Conservation (phyloP, 1,140 invertebrate genomes). For the Anagrus nilaparvatae region DNA sequence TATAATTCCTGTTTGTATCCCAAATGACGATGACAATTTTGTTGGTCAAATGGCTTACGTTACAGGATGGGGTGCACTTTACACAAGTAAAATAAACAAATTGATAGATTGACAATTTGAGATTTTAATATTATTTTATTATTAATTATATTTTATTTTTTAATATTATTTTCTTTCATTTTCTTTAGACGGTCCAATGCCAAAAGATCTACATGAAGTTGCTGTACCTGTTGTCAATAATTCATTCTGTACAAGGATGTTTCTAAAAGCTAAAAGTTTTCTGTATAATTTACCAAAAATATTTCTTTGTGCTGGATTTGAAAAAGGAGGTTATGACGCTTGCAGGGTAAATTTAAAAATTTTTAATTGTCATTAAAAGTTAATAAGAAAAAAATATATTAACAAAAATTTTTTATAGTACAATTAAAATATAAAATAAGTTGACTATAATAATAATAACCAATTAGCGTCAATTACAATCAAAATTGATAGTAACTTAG, state of each 20-base stretch:
- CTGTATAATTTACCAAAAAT: conserved; percentile 89
- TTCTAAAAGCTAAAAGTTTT: conserved; percentile 76
- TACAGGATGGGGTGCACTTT: conserved; percentile 85
- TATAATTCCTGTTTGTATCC: conserved; percentile 81
- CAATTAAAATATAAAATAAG: too few relatives aligned
- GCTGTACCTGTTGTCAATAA: conserved; percentile 88
- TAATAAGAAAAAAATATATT: too few relatives aligned
- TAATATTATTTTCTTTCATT: conserved; percentile 47
- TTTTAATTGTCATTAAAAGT: too few relatives aligned
- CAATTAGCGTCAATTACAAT: too few relatives aligned
- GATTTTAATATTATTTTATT: too few relatives aligned
- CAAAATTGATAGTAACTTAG: too few relatives aligned
- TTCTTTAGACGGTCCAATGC: conserved; percentile 82
- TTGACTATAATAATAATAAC: too few relatives aligned
- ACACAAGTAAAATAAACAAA: conserved; percentile 56
- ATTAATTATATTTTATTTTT: too few relatives aligned
- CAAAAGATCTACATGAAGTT: conserved; percentile 83
- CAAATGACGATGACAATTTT: conserved; percentile 73
- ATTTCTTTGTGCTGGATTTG: conserved; percentile 89
- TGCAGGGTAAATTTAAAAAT: conserved; percentile 58
- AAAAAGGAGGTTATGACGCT: conserved; percentile 82
- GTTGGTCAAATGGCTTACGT: conserved; percentile 80
- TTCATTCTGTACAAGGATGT: conserved; percentile 81
- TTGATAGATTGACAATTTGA: not conserved
- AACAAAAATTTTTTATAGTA: too few relatives aligned